Conservation (phyloP, 2,113 vertebrate species). For the Orientallactaga bullata region DNA sequence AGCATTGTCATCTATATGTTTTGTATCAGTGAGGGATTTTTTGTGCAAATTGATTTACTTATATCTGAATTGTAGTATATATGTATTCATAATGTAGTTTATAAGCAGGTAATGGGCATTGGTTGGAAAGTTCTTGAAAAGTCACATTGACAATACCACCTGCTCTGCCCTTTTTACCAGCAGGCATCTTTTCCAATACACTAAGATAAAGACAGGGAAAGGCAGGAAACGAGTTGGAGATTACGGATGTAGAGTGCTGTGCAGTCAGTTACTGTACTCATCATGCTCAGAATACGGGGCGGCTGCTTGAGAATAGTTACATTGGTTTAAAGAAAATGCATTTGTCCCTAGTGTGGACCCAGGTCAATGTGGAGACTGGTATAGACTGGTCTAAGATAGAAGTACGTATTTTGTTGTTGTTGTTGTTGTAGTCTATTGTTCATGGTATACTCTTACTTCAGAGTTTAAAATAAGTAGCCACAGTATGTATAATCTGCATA, state of each 20-base stretch:
- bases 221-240: not conserved
- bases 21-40: not conserved
- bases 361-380: not conserved
- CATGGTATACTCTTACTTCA: not conserved
- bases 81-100: not conserved
- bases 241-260: not conserved
- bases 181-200: not conserved
- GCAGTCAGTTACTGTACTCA: not conserved
- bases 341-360: not conserved
- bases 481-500: fast-evolving
- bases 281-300: not conserved
- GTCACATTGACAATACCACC: not conserved
- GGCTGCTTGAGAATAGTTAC: not conserved
- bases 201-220: not conserved
- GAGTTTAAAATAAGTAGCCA: not conserved
- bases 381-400: not conserved
- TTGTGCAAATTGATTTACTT: not conserved
- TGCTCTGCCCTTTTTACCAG: not conserved
- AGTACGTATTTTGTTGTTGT: not conserved
- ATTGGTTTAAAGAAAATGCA: not conserved
- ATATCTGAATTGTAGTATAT: not conserved
- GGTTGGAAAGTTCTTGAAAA: not conserved
- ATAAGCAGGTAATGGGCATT: not conserved
- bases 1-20: not conserved
- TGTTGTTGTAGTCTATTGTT: not conserved